phyloP scores from a whole-genome alignment of 1,140 invertebrate species.

The Venturia canescens region DNA sequence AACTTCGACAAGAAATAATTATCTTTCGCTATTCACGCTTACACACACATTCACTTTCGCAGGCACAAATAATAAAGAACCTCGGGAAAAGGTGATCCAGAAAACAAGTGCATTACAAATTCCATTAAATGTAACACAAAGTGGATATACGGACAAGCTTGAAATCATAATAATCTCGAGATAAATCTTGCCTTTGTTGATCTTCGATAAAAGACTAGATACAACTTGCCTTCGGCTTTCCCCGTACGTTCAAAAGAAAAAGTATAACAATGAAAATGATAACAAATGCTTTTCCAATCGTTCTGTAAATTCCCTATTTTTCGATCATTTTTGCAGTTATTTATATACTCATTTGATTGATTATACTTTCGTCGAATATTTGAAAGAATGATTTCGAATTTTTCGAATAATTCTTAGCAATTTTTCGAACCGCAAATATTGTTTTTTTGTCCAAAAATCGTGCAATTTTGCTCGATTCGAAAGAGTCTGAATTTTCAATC shows the following conservation, averaged over 20 bases:
- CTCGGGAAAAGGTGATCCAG: neutral
- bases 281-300: neutral
- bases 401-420: too few relatives aligned
- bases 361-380: neutral
- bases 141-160: neutral
- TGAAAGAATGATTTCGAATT: too few relatives aligned
- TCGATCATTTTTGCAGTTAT: neutral
- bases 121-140: conserved; percentile 6
- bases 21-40: neutral
- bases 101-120: neutral
- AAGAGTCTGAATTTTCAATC: too few relatives aligned
- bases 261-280: neutral
- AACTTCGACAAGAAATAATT: neutral
- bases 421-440: too few relatives aligned
- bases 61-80: neutral
- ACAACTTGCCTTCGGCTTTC: conserved; percentile 45
- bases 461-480: too few relatives aligned
- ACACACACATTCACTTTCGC: neutral
- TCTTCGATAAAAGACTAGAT: conserved; percentile 64
- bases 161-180: conserved; percentile 10
- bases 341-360: neutral
- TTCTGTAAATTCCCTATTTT: neutral
- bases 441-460: too few relatives aligned
- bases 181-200: conserved; percentile 37
- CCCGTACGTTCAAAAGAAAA: neutral